Evolutionary conservation across 2,888 invertebrate genomes (phyloP), one percentile per base, ranked within the genome.

Genomic region (Tipula vernalis): DNA sequence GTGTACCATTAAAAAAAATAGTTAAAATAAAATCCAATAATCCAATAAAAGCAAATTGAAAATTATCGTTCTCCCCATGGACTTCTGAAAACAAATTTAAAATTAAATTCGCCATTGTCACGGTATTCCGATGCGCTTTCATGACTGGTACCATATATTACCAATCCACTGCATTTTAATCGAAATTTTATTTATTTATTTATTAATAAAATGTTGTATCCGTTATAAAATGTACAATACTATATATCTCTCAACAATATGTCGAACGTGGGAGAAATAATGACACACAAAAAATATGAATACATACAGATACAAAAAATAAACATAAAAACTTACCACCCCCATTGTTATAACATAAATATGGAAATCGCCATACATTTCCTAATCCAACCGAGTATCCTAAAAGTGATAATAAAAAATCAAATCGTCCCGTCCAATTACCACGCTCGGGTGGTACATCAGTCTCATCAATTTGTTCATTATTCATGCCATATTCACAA

Each of bases 341-440:
- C 85, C 95, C 95, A 90, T 95, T 95, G 88, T 95, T 95, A 90
- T 95, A 95, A 91, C 95, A 95, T 39, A 95, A 92, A 90, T 95
- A 95, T 2, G 95, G 95, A 91, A 95, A 95, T 36, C 95, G 92
- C 95, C 95, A 95, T 18, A 95, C 95, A 89, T 95, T 95, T 88
- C 95, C 95, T 87, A 95, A 91, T 2, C 95, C 95, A 86, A 95
- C 95, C 88, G 95, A 95, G 90, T 95, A 95, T 41, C 95, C 95
- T 87, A 95, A 91, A 87, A 95, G 92, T 10, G 95, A 95, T 47
- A 95, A 92, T 36, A 95, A 92, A 90, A 95, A 95, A 91, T 95
- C 95, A 89, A 95, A 95, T 87, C 94, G 93, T n/a, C 95, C 95
- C 13, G 95, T 94, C 95, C 95, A 95, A 89, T 94, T 95, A 87